These are phyloP conservation scores for Astatoreochromis straeleni DNA, from an alignment of 2,113 vertebrate species.

Conservation along the genomic window DNA sequence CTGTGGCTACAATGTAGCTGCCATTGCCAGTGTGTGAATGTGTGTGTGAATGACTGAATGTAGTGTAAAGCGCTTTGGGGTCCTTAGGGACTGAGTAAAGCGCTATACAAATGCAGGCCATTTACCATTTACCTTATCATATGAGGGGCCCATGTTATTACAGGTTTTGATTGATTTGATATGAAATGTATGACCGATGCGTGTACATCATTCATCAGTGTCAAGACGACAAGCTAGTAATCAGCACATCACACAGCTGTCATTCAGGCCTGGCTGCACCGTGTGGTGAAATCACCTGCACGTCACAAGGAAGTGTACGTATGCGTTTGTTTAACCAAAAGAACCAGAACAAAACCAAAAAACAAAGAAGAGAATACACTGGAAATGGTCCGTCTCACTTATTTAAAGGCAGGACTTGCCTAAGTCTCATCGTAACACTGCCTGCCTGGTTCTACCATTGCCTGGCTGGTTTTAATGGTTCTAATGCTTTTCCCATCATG, in stretches of 20 bases:
- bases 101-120: background rate
- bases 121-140: background rate
- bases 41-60: background rate
- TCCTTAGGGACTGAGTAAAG: background rate
- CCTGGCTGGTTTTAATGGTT: constrained; percentile 12
- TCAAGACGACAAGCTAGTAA: background rate
- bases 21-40: background rate
- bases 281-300: background rate
- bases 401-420: background rate
- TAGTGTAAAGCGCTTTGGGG: background rate
- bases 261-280: constrained; percentile 1
- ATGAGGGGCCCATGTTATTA: no score
- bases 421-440: constrained; percentile 15
- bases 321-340: background rate
- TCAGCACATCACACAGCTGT: constrained; percentile 12
- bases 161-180: background rate
- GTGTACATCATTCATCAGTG: background rate
- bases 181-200: background rate
- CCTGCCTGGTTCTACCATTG: background rate
- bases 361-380: accelerated
- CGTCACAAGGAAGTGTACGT: background rate
- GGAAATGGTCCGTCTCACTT: background rate
- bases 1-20: background rate
- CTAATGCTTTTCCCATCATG: background rate
- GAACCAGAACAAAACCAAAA: background rate